phyloP scores from a whole-genome alignment of 2,797 vertebrate species.

The Mormyrus hasselquistii region DNA sequence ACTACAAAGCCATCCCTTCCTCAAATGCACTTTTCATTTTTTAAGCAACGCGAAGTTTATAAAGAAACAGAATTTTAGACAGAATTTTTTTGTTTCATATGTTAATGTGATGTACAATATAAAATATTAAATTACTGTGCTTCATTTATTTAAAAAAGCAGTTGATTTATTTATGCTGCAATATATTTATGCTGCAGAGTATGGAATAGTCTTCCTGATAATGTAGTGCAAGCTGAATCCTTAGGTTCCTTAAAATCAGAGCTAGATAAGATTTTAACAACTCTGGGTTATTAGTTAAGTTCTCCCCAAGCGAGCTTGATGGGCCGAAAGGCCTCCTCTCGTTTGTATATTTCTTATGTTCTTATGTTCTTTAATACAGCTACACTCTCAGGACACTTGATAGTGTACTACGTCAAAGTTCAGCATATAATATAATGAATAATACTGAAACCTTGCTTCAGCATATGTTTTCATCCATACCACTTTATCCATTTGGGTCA shows the following conservation, averaged over 20 bases:
- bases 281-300: no score
- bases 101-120: not conserved
- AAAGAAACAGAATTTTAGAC: not conserved
- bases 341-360: no score
- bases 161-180: not conserved
- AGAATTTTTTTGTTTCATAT: not conserved
- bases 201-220: no score
- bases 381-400: not conserved
- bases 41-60: not conserved
- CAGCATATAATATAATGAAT: no score
- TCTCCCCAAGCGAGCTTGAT: no score
- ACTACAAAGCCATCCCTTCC: not conserved
- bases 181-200: not conserved
- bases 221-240: no score
- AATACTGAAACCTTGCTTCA: no score
- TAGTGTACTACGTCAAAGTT: not conserved
- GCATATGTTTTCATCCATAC: no score
- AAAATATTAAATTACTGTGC: not conserved
- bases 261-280: no score
- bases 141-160: not conserved
- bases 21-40: not conserved
- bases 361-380: not conserved
- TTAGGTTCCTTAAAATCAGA: no score
- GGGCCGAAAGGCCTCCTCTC: no score
- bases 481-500: no score